phyloP scores from a whole-genome alignment of 2,113 vertebrate species.

The Leptocoma aspasia region DNA sequence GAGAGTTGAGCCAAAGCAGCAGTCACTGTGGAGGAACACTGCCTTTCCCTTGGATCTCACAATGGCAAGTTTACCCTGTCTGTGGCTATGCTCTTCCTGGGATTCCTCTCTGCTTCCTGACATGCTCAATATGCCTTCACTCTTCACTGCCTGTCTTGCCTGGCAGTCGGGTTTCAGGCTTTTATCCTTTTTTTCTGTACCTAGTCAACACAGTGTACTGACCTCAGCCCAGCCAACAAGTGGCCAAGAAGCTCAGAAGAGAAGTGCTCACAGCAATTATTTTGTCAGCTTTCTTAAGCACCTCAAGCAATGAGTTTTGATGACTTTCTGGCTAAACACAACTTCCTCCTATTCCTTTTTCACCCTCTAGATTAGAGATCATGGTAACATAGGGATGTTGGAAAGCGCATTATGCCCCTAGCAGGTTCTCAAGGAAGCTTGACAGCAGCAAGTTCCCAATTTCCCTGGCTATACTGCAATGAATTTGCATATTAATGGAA shows the following conservation, averaged over 20 bases:
- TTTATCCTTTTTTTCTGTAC: background rate
- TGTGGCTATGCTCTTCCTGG: background rate
- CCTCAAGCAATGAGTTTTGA: background rate
- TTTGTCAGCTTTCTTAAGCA: background rate
- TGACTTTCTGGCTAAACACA: background rate
- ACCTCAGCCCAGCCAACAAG: background rate
- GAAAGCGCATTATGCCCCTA: background rate
- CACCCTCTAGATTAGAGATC: background rate
- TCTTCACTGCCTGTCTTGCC: background rate
- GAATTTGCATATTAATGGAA: background rate
- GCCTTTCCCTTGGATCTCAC: background rate
- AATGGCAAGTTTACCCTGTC: background rate
- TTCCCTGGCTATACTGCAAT: background rate
- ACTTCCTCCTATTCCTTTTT: background rate
- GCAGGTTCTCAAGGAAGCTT: background rate
- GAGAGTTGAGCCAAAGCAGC: background rate
- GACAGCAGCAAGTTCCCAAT: background rate
- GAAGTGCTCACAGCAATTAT: background rate
- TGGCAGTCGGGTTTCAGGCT: background rate
- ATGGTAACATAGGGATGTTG: background rate
- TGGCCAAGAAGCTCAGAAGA: background rate
- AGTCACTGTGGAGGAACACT: rapidly evolving
- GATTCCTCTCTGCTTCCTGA: background rate
- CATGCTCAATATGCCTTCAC: background rate
- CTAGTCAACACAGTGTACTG: background rate